Base-by-base conservation (phyloP, 2,113 vertebrate species). In the Blennius ocellaris region DNA sequence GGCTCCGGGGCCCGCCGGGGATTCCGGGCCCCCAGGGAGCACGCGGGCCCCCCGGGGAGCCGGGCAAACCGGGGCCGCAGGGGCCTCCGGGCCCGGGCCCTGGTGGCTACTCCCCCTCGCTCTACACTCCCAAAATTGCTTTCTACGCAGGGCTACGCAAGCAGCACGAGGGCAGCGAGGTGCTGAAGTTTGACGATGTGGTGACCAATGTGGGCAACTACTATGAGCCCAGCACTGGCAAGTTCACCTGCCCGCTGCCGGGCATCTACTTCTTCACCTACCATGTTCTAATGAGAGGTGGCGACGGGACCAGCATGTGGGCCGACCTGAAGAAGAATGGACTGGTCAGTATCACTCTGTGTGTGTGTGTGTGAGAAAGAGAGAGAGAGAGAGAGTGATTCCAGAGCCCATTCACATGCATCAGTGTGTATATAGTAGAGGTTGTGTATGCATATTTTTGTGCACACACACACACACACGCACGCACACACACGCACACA, bases 241-340 rank as follows among this genome's bases (percentile, higher is more conserved):
- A 99, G 83, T 99, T 99, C 94, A 99, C 97, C 81, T 99, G 97
- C 85, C 96, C 96, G 5, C 93, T 98, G 71, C 96, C 96, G 2
- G 97, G 97, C 69, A 96, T 97, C 89, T 99, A 99, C 90, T 99
- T 96, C 93, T 99, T 99, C 91, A 97, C 97, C 85, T 99, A 99
- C 93, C 97, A 99, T 49, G 96, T 99, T 81, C 95, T 99, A 47
- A 99, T 99, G 97, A 94, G 96, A 78, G 97, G 97, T n/a, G 97
- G 97, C 11, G 96, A 97, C 2, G 97, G 97, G 30, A 98, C 96
- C 87, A 98, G 97, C 90, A 98, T 98, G 97, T 98, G 97, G 97
- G 97, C 97, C 0, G 97, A 98, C 81, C 92, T 98, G 61, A 97
- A 94, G 94, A 98, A 99, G 86, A 99, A 98, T 3, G 95, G 96